Conservation (phyloP, 2,113 vertebrate species). For the Eonycteris spelaea region DNA sequence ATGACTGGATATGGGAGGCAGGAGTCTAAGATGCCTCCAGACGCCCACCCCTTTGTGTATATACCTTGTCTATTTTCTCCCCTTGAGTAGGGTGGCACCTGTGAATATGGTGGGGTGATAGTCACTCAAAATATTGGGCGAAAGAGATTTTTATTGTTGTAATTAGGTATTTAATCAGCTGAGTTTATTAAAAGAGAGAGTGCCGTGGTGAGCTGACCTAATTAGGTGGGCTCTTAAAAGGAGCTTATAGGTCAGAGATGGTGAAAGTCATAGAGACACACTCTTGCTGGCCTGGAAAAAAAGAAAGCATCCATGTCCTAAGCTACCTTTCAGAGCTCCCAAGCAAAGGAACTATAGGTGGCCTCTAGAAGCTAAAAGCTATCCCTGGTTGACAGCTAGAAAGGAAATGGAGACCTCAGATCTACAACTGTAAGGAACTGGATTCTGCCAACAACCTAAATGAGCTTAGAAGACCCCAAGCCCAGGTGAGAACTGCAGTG, state of each 20-base stretch:
- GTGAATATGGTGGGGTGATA: not conserved
- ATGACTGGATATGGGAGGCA: not conserved
- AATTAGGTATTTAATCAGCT: not conserved
- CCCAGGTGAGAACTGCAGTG: not conserved
- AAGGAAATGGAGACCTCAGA: not conserved
- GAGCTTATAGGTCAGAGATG: not conserved
- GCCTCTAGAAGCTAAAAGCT: not conserved
- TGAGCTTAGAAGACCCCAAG: not conserved
- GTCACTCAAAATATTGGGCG: not conserved
- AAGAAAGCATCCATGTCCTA: not conserved
- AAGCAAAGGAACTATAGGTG: not conserved
- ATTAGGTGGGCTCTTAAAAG: not conserved
- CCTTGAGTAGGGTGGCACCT: not conserved
- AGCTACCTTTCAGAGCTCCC: not conserved
- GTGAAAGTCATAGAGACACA: not conserved
- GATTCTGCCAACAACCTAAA: not conserved
- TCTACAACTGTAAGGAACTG: not conserved
- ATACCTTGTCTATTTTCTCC: not conserved
- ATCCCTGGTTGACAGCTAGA: not conserved
- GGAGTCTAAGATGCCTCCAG: not conserved
- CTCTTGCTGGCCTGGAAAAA: not conserved
- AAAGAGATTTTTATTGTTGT: not conserved
- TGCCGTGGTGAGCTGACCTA: not conserved
- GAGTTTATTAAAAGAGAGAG: not conserved
- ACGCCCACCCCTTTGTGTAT: rapidly evolving